phyloP scores from a whole-genome alignment of 1,140 invertebrate genomes.

The Brachionus manjavacas region DNA sequence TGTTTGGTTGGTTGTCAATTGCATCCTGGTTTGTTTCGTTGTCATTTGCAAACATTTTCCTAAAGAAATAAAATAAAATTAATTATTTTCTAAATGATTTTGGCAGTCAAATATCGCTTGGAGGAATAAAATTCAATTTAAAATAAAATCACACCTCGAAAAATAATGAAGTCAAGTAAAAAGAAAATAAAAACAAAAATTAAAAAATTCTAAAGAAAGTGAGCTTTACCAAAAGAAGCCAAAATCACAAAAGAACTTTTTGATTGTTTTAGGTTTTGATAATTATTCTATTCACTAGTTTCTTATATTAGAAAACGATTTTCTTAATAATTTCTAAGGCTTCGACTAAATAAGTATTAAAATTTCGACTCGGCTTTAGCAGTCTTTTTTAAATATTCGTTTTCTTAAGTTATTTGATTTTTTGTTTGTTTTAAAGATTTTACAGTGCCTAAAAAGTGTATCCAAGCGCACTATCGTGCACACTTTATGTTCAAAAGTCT shows the following conservation, averaged over 20 bases:
- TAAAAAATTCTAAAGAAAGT: background rate
- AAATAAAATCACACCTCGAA: background rate
- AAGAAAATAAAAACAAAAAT: background rate
- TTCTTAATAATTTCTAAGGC: background rate
- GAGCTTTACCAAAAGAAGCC: background rate
- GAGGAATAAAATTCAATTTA: background rate
- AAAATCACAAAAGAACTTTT: background rate
- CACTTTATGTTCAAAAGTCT: background rate
- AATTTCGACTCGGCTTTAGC: background rate
- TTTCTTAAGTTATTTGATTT: background rate
- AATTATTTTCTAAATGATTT: background rate
- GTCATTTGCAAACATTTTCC: background rate
- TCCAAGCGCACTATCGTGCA: background rate
- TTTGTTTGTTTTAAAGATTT: conserved; percentile 1
- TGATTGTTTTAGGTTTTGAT: background rate
- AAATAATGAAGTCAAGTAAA: background rate
- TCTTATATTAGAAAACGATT: background rate
- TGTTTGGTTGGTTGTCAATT: background rate
- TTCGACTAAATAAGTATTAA: background rate
- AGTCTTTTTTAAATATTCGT: background rate
- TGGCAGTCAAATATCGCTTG: background rate
- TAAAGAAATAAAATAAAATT: background rate
- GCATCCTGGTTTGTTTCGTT: background rate
- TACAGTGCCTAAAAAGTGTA: background rate
- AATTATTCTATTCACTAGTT: background rate